Evolutionary conservation across 2,113 vertebrate species (phyloP).

Genomic region (Balaeniceps rex): DNA sequence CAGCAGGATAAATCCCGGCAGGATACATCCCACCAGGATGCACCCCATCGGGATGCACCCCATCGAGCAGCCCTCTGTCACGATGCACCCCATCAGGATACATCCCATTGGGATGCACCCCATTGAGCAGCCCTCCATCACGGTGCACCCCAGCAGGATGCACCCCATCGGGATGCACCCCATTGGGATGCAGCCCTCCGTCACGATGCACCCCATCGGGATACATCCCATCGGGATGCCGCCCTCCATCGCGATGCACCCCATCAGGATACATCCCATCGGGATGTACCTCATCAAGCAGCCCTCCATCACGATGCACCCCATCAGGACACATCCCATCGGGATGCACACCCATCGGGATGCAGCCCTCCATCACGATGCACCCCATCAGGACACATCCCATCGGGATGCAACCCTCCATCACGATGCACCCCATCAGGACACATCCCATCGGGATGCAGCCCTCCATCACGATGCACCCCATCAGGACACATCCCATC

Average conservation of each 20-base stretch:
- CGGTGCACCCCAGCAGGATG: not conserved
- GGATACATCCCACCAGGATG: not conserved
- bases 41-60: rapidly evolving
- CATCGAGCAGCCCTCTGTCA: not conserved
- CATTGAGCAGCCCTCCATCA: not conserved
- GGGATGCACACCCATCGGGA: not conserved
- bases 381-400: not conserved
- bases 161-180: not conserved
- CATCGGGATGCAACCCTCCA: not conserved
- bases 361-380: not conserved
- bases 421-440: not conserved
- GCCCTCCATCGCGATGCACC: rapidly evolving
- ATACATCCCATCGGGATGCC: too few species aligned
- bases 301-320: not conserved
- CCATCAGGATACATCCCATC: too few species aligned
- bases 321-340: not conserved
- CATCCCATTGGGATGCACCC: not conserved
- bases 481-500: not conserved
- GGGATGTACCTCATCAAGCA: not conserved
- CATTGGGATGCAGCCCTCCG: rapidly evolving
- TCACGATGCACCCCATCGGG: not conserved
- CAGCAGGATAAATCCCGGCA: not conserved
- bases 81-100: not conserved
- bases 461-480: not conserved
- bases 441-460: not conserved